Evolutionary conservation across 2,888 invertebrate species (phyloP).

Genomic region (Cordylochernes scorpioides): DNA sequence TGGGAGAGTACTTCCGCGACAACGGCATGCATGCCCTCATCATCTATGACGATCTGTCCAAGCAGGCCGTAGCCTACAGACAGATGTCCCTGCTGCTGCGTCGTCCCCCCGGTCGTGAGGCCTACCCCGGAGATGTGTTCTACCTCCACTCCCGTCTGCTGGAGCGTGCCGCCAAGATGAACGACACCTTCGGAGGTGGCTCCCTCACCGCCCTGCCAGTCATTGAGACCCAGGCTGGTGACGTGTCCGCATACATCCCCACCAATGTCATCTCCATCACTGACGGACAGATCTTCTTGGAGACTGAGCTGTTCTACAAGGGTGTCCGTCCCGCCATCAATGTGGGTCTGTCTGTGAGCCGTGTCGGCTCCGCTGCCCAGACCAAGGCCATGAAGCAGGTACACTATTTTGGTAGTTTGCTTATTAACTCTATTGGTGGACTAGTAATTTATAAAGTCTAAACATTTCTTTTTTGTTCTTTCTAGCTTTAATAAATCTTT

Average conservation of each 20-base stretch:
- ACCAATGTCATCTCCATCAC: conserved; percentile 8
- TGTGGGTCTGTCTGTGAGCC: conserved; percentile 1
- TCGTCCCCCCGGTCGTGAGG: conserved; percentile 12
- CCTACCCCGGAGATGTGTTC: conserved; percentile 12
- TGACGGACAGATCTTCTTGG: conserved; percentile 3
- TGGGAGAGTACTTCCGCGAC: conserved; percentile 6
- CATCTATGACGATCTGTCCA: conserved; percentile 7
- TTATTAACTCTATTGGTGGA: no score
- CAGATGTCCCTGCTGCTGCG: conserved; percentile 7
- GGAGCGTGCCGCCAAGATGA: conserved; percentile 9
- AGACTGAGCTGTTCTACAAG: conserved; percentile 1
- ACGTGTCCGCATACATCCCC: conserved; percentile 6
- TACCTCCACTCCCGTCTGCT: conserved; percentile 11
- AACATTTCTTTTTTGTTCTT: no score
- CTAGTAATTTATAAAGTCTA: no score
- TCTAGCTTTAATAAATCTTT: no score
- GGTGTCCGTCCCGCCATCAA: conserved; percentile 3
- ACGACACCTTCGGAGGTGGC: conserved; percentile 3
- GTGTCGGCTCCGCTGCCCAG: conserved; percentile 8
- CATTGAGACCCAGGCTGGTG: conserved; percentile 7
- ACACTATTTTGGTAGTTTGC: no score
- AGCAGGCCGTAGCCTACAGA: conserved; percentile 10
- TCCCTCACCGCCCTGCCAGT: conserved; percentile 7
- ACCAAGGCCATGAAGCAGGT: conserved; percentile 7
- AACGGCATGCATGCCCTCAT: conserved; percentile 6